Conservation (phyloP, 2,888 invertebrate genomes). For the Anarsia innoxiella region DNA sequence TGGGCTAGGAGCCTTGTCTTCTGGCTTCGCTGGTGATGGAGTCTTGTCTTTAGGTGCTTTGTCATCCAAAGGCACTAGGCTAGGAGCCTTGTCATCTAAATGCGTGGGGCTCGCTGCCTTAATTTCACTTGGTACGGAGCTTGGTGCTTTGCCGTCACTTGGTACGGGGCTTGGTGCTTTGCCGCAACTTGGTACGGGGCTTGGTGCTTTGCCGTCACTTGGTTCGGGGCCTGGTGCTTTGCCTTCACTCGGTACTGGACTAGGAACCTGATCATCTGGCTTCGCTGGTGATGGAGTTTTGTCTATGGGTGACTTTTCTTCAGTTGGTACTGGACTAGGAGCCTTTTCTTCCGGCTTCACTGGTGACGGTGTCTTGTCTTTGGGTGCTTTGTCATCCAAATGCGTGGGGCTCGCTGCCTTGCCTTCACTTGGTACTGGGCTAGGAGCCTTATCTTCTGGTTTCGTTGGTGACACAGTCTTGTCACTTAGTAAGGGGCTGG, state of each 20-base stretch:
- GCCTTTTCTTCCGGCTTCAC: slow-evolving; percentile 10
- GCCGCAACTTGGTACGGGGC: neutral
- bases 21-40: slow-evolving; percentile 7
- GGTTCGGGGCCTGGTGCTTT: neutral
- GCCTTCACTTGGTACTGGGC: slow-evolving; percentile 3
- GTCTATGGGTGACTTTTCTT: neutral
- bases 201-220: neutral
- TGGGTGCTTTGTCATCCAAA: slow-evolving; percentile 9
- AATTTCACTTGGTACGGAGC: neutral
- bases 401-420: neutral
- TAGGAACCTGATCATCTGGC: slow-evolving; percentile 12
- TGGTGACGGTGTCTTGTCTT: no score
- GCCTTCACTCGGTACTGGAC: neutral
- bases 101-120: neutral
- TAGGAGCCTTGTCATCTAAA: neutral
- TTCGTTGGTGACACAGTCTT: slow-evolving; percentile 3
- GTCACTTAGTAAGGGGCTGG: slow-evolving; percentile 11
- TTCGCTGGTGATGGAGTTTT: slow-evolving; percentile 13
- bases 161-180: neutral
- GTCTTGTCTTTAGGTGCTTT: neutral
- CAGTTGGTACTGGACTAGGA: slow-evolving; percentile 10
- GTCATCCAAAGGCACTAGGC: neutral
- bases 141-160: neutral
- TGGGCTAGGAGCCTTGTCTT: slow-evolving; percentile 11
- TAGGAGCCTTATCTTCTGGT: slow-evolving; percentile 8